phyloP scores from a whole-genome alignment of 2,797 vertebrate genomes.

The Anas bernieri region DNA sequence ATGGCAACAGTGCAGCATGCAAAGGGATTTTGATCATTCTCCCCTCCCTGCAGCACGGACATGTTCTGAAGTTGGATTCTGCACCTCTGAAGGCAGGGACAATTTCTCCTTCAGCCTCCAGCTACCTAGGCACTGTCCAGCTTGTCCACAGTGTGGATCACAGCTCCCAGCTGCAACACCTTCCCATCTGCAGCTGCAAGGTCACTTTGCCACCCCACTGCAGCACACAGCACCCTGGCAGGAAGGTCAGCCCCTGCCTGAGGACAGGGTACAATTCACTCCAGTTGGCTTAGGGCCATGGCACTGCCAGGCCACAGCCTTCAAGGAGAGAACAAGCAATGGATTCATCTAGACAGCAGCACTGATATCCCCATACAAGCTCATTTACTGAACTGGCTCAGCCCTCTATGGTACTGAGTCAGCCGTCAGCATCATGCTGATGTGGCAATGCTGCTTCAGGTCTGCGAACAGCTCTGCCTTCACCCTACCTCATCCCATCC shows the following conservation, averaged over 20 bases:
- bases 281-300: neutral
- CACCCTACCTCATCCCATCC: neutral
- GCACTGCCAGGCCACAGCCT: neutral
- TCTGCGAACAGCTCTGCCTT: neutral
- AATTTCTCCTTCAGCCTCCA: neutral
- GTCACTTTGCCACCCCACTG: neutral
- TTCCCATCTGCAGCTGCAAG: neutral
- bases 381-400: neutral
- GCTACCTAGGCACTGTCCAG: neutral
- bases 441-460: neutral
- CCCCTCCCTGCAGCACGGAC: neutral
- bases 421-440: neutral
- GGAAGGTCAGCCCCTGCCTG: neutral
- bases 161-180: neutral
- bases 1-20: neutral
- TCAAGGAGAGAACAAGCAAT: neutral
- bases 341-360: neutral
- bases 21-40: neutral
- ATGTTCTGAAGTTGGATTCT: neutral
- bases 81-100: fast-evolving
- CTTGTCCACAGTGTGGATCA: neutral
- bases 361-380: neutral
- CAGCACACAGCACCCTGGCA: neutral
- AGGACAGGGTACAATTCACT: neutral
- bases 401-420: neutral